Conservation (phyloP, 2,888 invertebrate species). For the Thalpophila matura region DNA sequence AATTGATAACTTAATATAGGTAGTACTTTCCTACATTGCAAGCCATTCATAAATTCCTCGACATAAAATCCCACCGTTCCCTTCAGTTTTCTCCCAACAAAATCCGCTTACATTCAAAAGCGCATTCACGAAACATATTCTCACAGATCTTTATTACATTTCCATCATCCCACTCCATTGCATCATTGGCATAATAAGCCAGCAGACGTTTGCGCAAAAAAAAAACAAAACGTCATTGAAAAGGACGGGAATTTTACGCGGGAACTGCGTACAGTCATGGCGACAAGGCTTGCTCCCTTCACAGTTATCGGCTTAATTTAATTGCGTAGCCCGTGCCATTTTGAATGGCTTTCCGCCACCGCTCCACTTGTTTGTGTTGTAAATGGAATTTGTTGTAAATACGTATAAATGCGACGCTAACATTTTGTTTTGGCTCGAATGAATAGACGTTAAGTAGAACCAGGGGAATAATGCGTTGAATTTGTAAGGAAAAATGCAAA, state of each 20-base stretch:
- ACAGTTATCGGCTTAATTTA: slow-evolving; percentile 68
- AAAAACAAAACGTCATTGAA: slow-evolving; percentile 53
- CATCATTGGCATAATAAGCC: slow-evolving; percentile 53
- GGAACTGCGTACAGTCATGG: slow-evolving; percentile 46
- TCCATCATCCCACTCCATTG: slow-evolving; percentile 39
- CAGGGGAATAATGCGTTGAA: slow-evolving; percentile 11
- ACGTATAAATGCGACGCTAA: slow-evolving; percentile 30
- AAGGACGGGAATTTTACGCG: slow-evolving; percentile 54
- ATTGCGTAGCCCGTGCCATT: slow-evolving; percentile 63
- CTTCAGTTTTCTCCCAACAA: slow-evolving; percentile 1
- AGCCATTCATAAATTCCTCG: not conserved
- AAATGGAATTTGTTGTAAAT: slow-evolving; percentile 58
- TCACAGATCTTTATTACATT: slow-evolving; percentile 45
- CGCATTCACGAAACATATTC: slow-evolving; percentile 42
- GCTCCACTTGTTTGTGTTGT: slow-evolving; percentile 59
- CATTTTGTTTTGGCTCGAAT: slow-evolving; percentile 38
- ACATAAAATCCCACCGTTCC: slow-evolving; percentile 4
- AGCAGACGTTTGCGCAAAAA: slow-evolving; percentile 40
- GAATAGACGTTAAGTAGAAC: slow-evolving; percentile 34
- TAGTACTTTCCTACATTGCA: too few relatives aligned
- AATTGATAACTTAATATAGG: too few relatives aligned
- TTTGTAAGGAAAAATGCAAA: slow-evolving; percentile 10
- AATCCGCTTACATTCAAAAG: slow-evolving; percentile 21
- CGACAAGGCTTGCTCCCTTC: slow-evolving; percentile 57
- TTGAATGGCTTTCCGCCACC: slow-evolving; percentile 59